Conservation (phyloP, 1,140 invertebrate species). For the Drosophila dunni region DNA sequence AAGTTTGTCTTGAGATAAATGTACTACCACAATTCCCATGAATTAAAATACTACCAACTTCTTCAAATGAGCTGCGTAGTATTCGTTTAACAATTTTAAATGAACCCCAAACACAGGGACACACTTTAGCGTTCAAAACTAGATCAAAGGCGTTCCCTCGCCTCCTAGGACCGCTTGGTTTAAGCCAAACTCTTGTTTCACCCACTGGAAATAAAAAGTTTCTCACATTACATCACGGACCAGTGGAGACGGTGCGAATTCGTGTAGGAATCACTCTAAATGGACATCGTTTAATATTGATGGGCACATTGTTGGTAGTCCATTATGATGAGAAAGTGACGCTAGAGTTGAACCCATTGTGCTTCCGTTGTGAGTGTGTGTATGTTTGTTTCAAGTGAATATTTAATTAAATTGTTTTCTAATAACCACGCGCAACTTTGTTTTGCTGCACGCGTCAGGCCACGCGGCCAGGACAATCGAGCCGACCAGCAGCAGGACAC, state of each 20-base stretch:
- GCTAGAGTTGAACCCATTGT: conserved; percentile 23
- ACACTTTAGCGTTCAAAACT: conserved; percentile 25
- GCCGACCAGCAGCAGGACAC: conserved; percentile 62
- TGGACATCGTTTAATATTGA: conserved; percentile 82
- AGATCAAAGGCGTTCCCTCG: conserved; percentile 65
- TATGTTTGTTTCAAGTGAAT: conserved; percentile 75
- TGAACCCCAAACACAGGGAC: background rate
- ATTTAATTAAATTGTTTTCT: conserved; percentile 84
- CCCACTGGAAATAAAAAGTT: conserved; percentile 56
- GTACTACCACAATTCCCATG: background rate
- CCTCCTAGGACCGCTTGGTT: conserved; percentile 18
- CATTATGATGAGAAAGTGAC: conserved; percentile 75
- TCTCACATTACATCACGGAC: conserved; percentile 79
- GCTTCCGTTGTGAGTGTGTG: conserved; percentile 40
- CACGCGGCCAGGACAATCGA: conserved; percentile 58
- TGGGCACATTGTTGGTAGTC: conserved; percentile 72
- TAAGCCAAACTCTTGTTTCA: conserved; percentile 10
- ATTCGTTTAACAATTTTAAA: background rate
- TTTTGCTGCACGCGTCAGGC: conserved; percentile 72
- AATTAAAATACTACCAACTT: background rate
- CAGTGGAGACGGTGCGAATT: conserved; percentile 35
- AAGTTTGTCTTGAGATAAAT: background rate
- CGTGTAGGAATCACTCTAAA: conserved; percentile 58
- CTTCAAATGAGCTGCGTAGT: conserved; percentile 9
- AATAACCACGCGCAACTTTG: conserved; percentile 81